Base-by-base conservation (phyloP, 2,113 vertebrate genomes). In the Psilopsiagon aymara region DNA sequence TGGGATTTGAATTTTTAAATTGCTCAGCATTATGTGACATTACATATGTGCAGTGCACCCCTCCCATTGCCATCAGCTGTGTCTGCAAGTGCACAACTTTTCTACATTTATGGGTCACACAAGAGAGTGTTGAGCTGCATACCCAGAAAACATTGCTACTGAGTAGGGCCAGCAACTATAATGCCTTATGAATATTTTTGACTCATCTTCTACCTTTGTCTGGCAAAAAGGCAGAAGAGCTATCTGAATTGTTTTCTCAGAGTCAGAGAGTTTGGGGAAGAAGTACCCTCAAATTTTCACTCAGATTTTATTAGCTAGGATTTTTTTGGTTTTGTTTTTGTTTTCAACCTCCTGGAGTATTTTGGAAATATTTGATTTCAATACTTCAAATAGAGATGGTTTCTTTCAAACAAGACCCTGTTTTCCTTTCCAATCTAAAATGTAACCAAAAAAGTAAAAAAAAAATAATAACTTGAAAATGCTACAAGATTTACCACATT, bases 21-120 rank as follows among this genome's bases (percentile, higher is more conserved):
- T 24, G 55, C 4, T 81, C 64, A 81, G 39, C 46, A 28, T 41
- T 81, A 33, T 24, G 28, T 60, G 80, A 59, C 51, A 17, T 18
- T 21, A 49, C 37, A 29, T 27, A 29, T 0, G 0, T 33, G 46
- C 59, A 74, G 5, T 4, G 31, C 37, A 29, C 13, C 25, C 7
- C 19, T 78, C 28, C 25, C 20, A 1, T 2, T 64, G 35, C 43
- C 14, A 2, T 53, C 39, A 86, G 29, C 31, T 67, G 27, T 28
- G 18, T 20, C 75, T 63, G 57, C 15, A 52, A 67, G 18, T 3
- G 7, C 21, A 62, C 0, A 0, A 21, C 21, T 7, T 49, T 78
- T 43, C 64, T 68, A 8, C 29, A 79, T n/a, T 55, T 68, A 10
- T 23, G 64, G 18, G 12, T 86, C 44, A 49, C 51, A 23, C 10